Evolutionary conservation across 92 coral and sea anemone genomes (phyloP).

Genomic region (Porites evermanni): DNA sequence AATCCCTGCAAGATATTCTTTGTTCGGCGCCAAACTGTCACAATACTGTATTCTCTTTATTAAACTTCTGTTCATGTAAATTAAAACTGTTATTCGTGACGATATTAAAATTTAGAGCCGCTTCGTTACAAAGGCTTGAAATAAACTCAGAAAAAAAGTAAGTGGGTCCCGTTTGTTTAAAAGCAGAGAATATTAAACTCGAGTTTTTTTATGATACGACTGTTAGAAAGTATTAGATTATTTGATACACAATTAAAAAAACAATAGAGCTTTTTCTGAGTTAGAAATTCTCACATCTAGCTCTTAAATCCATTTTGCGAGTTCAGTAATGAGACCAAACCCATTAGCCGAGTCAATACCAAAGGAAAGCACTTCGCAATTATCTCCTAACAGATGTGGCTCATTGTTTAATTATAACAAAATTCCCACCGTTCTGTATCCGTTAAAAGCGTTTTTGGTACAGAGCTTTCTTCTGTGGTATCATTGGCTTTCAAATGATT

Average conservation of each 20-base stretch:
- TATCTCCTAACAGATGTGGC: slow-evolving; percentile 14
- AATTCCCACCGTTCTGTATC: neutral
- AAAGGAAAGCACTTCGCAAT: slow-evolving; percentile 6
- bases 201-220: no score
- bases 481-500: neutral
- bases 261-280: neutral
- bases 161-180: neutral
- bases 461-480: slow-evolving; percentile 10
- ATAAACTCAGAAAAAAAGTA: neutral
- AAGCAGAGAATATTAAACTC: neutral
- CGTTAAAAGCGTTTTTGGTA: neutral
- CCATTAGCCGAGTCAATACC: slow-evolving; percentile 16
- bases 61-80: neutral
- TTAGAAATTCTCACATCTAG: neutral
- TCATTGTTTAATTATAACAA: slow-evolving; percentile 8
- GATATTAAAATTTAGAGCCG: neutral
- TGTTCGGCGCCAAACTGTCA: neutral
- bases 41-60: neutral
- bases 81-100: neutral
- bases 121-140: neutral
- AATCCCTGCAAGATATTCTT: neutral
- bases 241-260: slow-evolving; percentile 4
- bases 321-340: slow-evolving; percentile 15
- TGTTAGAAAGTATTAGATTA: neutral
- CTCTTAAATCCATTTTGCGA: slow-evolving; percentile 16